phyloP scores from a whole-genome alignment of 2,113 vertebrate species.

The Miniopterus natalensis region DNA sequence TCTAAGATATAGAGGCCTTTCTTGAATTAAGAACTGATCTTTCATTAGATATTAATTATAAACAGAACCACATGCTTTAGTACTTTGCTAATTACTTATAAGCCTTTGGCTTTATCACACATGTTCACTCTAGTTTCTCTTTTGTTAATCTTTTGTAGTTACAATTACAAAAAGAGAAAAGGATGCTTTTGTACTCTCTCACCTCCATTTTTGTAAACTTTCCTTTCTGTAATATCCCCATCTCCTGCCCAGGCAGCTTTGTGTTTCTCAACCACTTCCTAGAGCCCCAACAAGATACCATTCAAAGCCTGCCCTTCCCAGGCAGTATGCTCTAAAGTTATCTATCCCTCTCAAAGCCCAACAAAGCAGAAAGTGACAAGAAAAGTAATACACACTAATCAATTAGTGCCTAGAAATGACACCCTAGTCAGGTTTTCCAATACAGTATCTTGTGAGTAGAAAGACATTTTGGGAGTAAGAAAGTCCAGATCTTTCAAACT shows the following conservation, averaged over 20 bases:
- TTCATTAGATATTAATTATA: not conserved
- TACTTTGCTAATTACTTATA: conserved; percentile 13
- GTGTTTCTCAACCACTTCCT: conserved; percentile 10
- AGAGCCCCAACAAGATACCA: not conserved
- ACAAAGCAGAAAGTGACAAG: not conserved
- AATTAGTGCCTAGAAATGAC: not conserved
- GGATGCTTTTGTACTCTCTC: not conserved
- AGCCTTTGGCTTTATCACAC: conserved; percentile 18
- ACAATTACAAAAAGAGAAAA: conserved; percentile 30
- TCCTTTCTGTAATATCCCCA: not conserved
- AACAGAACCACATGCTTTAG: conserved; percentile 2
- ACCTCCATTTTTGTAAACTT: not conserved
- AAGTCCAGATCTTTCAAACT: conserved; percentile 34
- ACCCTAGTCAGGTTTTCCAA: not conserved
- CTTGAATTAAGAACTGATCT: conserved; percentile 32
- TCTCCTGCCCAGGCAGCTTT: not conserved
- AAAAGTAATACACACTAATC: not conserved
- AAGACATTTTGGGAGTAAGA: not conserved
- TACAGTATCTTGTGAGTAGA: not conserved
- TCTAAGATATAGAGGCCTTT: not conserved
- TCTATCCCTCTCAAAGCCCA: not conserved
- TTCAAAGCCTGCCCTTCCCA: not conserved
- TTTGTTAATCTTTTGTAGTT: not conserved
- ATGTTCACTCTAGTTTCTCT: not conserved
- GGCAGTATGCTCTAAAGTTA: not conserved